These are phyloP conservation scores for Stichopus horrens DNA, from an alignment of 53 echinoderm and acorn worm species.

Conservation along the genomic window DNA sequence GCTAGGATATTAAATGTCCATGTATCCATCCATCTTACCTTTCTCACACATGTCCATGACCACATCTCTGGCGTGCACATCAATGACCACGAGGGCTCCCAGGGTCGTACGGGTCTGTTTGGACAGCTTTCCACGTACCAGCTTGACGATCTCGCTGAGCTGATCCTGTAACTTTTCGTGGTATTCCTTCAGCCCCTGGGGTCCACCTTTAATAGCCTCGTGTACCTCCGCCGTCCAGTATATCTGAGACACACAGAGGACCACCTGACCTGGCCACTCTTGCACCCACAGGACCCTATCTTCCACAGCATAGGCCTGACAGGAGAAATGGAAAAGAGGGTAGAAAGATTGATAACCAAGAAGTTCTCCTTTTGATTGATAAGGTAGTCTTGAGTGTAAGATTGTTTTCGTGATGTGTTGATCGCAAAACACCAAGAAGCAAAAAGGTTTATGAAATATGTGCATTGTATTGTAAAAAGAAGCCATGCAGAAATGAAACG, in stretches of 20 bases:
- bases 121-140: constrained; percentile 97
- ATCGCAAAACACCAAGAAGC: too few relatives aligned
- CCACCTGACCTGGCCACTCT: constrained; percentile 99
- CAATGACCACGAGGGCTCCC: constrained; percentile 92
- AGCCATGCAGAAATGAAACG: too few relatives aligned
- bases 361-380: too few relatives aligned
- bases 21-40: constrained; percentile 49
- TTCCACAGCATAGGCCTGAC: constrained; percentile 93
- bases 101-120: constrained; percentile 95
- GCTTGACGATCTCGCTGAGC: constrained; percentile 73
- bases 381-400: too few relatives aligned
- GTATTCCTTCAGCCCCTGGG: constrained; percentile 88
- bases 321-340: neutral
- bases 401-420: too few relatives aligned
- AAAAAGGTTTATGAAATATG: too few relatives aligned
- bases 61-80: constrained; percentile 96
- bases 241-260: constrained; percentile 96
- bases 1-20: too few relatives aligned
- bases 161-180: constrained; percentile 79
- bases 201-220: constrained; percentile 89
- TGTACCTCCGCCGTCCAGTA: constrained; percentile 99
- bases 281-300: constrained; percentile 93
- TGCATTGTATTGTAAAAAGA: too few relatives aligned
- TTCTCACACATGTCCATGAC: constrained; percentile 93
- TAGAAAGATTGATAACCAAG: neutral